These are phyloP conservation scores for Hemiprocne comata DNA, from an alignment of 2,113 vertebrate species.

Conservation along the genomic window DNA sequence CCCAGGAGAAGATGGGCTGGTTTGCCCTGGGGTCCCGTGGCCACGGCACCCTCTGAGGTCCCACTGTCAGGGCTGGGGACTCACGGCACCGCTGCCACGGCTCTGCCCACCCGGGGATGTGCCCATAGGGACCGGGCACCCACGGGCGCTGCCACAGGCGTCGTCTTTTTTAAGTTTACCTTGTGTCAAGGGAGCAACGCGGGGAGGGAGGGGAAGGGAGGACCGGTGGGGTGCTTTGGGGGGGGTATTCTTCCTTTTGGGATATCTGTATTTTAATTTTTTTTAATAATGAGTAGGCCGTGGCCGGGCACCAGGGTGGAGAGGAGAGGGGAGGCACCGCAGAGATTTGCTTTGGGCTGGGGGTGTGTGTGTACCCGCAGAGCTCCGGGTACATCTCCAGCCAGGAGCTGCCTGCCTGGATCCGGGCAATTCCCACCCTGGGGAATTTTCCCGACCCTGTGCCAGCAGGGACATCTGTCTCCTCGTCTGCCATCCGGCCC, in stretches of 20 bases:
- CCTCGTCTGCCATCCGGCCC: neutral
- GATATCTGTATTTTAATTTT: slow-evolving; percentile 68
- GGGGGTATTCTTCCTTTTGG: slow-evolving; percentile 14
- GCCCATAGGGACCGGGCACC: neutral
- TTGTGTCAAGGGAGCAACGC: slow-evolving; percentile 84
- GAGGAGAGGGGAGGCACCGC: neutral
- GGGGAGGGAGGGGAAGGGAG: slow-evolving; percentile 17
- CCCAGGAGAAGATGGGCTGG: slow-evolving; percentile 92
- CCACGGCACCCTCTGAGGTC: slow-evolving; percentile 73
- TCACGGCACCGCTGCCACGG: neutral
- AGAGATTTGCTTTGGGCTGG: slow-evolving; percentile 16
- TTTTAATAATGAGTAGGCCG: slow-evolving; percentile 70
- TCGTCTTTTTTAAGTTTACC: slow-evolving; percentile 76
- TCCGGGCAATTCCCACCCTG: neutral
- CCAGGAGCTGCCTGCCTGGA: neutral
- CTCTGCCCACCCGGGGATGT: neutral
- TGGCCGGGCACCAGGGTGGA: neutral
- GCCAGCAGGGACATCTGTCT: neutral
- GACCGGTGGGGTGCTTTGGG: neutral
- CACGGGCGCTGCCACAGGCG: slow-evolving; percentile 16
- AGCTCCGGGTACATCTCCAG: neutral
- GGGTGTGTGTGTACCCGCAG: neutral
- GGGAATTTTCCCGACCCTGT: slow-evolving; percentile 24
- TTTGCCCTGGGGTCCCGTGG: slow-evolving; percentile 84
- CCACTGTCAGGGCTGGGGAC: neutral